These are phyloP conservation scores for Pocillopora verrucosa DNA, from an alignment of 64 coral and sea anemone genomes.

Conservation along the genomic window DNA sequence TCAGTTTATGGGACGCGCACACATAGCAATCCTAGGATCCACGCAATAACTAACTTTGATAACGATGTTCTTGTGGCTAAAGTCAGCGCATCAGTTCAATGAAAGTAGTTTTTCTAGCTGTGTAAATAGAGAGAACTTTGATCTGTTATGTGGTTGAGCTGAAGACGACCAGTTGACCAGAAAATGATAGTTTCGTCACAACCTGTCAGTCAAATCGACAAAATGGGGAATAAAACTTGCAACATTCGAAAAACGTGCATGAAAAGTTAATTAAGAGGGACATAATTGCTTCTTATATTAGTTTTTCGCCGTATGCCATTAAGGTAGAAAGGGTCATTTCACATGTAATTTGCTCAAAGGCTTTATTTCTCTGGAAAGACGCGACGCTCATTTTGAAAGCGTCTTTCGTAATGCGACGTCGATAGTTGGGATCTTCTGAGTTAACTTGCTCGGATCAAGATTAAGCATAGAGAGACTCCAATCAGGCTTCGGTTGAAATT, in stretches of 20 bases:
- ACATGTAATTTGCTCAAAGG: neutral
- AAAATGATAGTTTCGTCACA: neutral
- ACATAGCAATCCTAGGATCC: no score
- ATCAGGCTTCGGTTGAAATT: neutral
- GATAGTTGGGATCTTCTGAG: neutral
- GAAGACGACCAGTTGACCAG: neutral
- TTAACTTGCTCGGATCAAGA: neutral
- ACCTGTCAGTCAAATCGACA: neutral
- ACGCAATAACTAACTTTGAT: neutral
- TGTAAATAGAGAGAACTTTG: neutral
- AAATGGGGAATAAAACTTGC: neutral
- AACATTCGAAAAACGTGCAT: neutral
- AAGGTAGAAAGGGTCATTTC: neutral
- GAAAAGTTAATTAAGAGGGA: conserved; percentile 5
- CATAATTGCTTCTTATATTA: neutral
- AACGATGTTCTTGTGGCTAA: neutral
- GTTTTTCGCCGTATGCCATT: neutral
- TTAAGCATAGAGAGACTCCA: neutral
- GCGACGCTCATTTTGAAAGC: neutral
- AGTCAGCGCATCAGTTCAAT: neutral
- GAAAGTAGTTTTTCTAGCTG: neutral
- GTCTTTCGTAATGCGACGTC: neutral
- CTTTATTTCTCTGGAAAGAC: no score
- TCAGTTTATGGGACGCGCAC: no score
- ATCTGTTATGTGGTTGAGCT: neutral